These are phyloP conservation scores for Poeciliopsis turneri DNA, from an alignment of 2,797 vertebrate genomes.

Conservation along the genomic window DNA sequence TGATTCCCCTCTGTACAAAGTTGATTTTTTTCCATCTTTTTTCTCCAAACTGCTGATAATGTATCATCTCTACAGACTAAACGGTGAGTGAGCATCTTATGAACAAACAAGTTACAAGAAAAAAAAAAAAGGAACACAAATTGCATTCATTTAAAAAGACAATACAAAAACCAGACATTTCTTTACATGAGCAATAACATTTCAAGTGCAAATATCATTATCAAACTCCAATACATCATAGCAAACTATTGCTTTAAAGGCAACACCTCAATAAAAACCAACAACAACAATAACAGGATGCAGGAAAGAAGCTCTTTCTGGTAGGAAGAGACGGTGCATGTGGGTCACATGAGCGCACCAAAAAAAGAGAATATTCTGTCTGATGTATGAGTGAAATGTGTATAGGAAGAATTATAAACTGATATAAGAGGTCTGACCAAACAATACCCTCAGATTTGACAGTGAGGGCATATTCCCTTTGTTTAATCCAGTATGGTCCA, in stretches of 20 bases:
- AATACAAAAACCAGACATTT: constrained; percentile 98
- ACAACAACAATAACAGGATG: constrained; percentile 41
- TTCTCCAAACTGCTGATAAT: constrained; percentile 67
- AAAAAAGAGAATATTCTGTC: constrained; percentile 1
- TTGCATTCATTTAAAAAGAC: constrained; percentile 91
- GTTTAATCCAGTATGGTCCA: constrained; percentile 35
- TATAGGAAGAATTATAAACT: constrained; percentile 1
- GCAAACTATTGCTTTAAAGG: constrained; percentile 79
- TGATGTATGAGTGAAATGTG: constrained; percentile 7
- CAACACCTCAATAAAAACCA: constrained; percentile 48
- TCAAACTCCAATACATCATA: constrained; percentile 88
- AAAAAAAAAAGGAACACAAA: constrained; percentile 81
- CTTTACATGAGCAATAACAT: constrained; percentile 96
- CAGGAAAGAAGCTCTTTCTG: constrained; percentile 57
- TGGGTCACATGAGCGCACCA: constrained; percentile 13
- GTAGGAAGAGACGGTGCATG: neutral
- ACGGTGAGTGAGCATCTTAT: constrained; percentile 75
- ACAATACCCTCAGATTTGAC: constrained; percentile 30
- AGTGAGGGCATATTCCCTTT: constrained; percentile 48
- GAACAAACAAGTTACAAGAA: constrained; percentile 76
- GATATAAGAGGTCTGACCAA: constrained; percentile 27
- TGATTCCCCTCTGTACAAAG: constrained; percentile 73
- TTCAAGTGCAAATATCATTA: constrained; percentile 99
- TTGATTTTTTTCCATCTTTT: constrained; percentile 13
- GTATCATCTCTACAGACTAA: constrained; percentile 74